Evolutionary conservation across 2,888 invertebrate genomes (phyloP), one percentile per base, ranked within the genome.

Genomic region (Tetropium fuscum): DNA sequence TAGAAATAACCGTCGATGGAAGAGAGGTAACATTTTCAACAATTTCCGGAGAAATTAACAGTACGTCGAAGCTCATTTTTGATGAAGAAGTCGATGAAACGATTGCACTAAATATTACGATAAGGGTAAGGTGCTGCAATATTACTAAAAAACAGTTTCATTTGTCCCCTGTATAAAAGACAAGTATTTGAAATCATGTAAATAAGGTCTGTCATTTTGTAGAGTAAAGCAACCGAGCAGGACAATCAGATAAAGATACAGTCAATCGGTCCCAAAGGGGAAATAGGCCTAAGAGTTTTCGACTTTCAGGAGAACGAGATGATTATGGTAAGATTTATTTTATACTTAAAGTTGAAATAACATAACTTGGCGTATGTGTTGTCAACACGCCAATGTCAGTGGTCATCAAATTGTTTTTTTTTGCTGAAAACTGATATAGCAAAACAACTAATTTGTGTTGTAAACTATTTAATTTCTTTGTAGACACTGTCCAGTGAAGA

Each of bases 21-120:
- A 63, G 66, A 22, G 59, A 66, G 10, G 32, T 68, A 8, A 64
- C 53, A 5, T 47, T 70, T 13, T 56, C 40, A 1, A 65, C 63
- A 10, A 48, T 32, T 15, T 53, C 47, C 34, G 69, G 60, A 25
- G 40, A 64, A 6, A 25, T 30, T 8, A 56, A 27, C 1, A 48
- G 54, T 6, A 54, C 51, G 16, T 64, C 66, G 1, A 51, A 53
- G 1, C 27, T 68, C 1, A 53, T 58, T 27, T 41, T 68, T 15
- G 45, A 67, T 38, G 36, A 67, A 45, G 61, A 63, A 48, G 65
- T 70, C n/a, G 65, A 66, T 15, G 70, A 70, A 54, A 51, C 49
- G 10, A 57, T 70, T n/a, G 65, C 63, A 8, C 2, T 57, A 6
- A 38, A 64, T 16, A 51, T 63, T 49, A 47, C 60, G n/a, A 44